Base-by-base conservation (phyloP, 2,797 vertebrate species). In the Poecilia gillii region DNA sequence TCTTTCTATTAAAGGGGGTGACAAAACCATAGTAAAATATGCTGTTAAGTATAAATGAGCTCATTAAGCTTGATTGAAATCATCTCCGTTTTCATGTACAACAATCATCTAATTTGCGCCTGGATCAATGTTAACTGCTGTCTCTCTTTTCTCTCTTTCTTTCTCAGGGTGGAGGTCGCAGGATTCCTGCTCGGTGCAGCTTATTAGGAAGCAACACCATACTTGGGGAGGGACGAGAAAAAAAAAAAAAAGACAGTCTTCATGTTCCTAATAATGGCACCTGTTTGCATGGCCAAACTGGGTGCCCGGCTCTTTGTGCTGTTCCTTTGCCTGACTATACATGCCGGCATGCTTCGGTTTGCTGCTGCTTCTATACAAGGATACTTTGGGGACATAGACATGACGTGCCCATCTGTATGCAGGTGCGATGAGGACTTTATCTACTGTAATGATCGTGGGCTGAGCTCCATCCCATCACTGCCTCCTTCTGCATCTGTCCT, bases 371-470 rank as follows among this genome's bases (percentile, higher is more conserved):
- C 94, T 0, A 90, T 94, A 51, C 95, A 94, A 85, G 93, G 91
- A 33, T 92, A 94, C 86, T 90, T 92, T 53, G 90, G 91, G 46
- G 95, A 95, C 72, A 95, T 81, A 43, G 94, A 95, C 81, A 95
- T 97, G 77, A 90, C 95, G 6, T 98, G 98, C 74, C 98, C 98
- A 0, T 93, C 96, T 0, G 97, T 97, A 2, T 99, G 98, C 91
- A 97, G 98, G 85, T 99, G 98, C 0, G 95, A 99, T 74, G 96
- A 97, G 1, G 96, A 97, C 82, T 99, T 98, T 86, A 97, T 99
- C 86, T 99, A 99, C 90, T 99, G 98, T 94, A 99, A 99, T 13
- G 98, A 99, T 93, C 97, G 98, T 36, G 98, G 97, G 0, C 90
- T 99, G 46, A 97, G 96, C 46, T 95, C 97, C 57, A 96, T 99